Conservation (phyloP, 2,113 vertebrate genomes). For the Fulica atra region DNA sequence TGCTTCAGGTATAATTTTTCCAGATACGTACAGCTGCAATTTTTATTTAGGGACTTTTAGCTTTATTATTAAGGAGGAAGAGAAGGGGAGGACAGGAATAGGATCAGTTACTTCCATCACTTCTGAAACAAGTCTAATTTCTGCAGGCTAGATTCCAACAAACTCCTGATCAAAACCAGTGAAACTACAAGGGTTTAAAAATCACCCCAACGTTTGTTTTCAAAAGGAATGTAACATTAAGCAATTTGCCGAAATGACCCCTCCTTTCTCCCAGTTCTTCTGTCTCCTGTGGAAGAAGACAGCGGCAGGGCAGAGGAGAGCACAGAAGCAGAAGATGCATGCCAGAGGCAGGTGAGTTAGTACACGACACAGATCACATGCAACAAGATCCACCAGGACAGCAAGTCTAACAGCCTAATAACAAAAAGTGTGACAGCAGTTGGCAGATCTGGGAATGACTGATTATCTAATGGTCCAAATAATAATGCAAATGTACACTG, state of each 20-base stretch:
- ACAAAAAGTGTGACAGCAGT: not conserved
- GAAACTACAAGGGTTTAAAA: not conserved
- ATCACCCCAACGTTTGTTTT: not conserved
- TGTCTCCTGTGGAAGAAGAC: conserved; percentile 50
- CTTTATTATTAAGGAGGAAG: not conserved
- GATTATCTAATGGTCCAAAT: not conserved
- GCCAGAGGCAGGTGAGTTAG: conserved; percentile 60
- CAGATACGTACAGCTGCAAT: not conserved
- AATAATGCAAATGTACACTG: not conserved
- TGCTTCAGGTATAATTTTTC: not conserved
- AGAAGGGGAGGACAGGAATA: not conserved
- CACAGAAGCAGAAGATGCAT: conserved; percentile 40
- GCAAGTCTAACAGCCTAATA: not conserved
- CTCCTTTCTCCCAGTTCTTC: conserved; percentile 36
- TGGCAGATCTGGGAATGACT: not conserved
- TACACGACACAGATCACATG: conserved; percentile 32
- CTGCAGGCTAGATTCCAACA: not conserved
- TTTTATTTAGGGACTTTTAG: not conserved
- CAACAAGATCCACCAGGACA: conserved; percentile 10
- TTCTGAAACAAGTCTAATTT: not conserved
- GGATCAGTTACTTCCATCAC: not conserved
- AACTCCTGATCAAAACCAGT: not conserved
- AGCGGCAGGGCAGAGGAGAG: conserved; percentile 47
- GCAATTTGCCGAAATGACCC: not conserved
- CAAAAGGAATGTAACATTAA: not conserved